Conservation (phyloP, 2,888 invertebrate species). For the Tetragonula carbonaria region DNA sequence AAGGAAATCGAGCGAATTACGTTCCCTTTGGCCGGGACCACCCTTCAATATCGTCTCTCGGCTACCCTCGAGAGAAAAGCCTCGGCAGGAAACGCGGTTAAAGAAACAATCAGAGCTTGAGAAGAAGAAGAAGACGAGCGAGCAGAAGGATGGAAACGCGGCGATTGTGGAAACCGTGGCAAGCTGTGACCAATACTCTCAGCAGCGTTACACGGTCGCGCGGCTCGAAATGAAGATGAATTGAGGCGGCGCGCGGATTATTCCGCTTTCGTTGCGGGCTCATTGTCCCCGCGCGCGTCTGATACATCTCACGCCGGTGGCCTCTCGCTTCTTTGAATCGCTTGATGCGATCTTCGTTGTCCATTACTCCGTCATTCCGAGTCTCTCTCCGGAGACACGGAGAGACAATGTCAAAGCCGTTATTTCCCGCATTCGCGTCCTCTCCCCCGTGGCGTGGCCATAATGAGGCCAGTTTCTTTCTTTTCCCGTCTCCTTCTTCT, state of each 20-base stretch:
- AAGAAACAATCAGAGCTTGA: neutral
- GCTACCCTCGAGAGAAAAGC: neutral
- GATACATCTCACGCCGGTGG: slow-evolving; percentile 49
- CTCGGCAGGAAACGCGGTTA: neutral
- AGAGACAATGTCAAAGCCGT: slow-evolving; percentile 66
- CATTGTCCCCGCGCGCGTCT: slow-evolving; percentile 50
- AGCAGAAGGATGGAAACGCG: neutral
- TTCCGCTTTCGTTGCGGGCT: slow-evolving; percentile 48
- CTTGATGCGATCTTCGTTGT: slow-evolving; percentile 65
- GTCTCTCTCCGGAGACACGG: slow-evolving; percentile 18
- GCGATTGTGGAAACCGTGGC: slow-evolving; percentile 2
- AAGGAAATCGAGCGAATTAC: slow-evolving; percentile 23
- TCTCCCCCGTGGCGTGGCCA: slow-evolving; percentile 20
- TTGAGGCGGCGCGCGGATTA: slow-evolving; percentile 52
- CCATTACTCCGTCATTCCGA: slow-evolving; percentile 58
- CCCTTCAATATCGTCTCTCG: neutral
- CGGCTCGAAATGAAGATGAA: slow-evolving; percentile 49
- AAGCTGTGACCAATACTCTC: slow-evolving; percentile 29
- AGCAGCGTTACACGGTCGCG: slow-evolving; percentile 46
- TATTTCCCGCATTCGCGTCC: slow-evolving; percentile 59
- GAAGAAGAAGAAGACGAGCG: neutral
- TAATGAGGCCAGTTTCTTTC: slow-evolving; percentile 58
- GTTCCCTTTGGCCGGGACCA: neutral
- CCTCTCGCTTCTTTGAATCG: slow-evolving; percentile 54
- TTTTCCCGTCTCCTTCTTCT: too few species aligned